Base-by-base conservation (phyloP, 1,140 invertebrate species). In the Orchesella cincta region DNA sequence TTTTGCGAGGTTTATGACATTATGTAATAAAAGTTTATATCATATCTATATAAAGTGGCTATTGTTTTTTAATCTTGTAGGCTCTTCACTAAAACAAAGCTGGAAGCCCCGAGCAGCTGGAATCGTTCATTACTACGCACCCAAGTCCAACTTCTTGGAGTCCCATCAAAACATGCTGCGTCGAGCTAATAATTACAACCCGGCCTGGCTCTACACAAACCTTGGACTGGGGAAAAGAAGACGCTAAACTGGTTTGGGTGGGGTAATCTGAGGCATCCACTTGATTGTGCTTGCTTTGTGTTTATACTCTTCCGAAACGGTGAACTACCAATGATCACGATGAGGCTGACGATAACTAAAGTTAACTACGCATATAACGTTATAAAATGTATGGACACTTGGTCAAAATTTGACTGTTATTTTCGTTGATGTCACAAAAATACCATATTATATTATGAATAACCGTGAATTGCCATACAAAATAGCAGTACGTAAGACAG, bases 121-220 rank as follows among this genome's bases (percentile, higher is more conserved):
- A n/a, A 23, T 26, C 5, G 26, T 70, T 8, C 72, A 73, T 62
- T 54, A 75, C 20, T 75, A 78, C 52, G 52, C 62, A n/a, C 39
- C 71, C 12, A 46, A 71, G n/a, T 39, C 54, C 18, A 34, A 74
- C 67, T 76, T 36, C 64, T 26, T 75, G 67, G 39, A 62, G 35
- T 34, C 73, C 23, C 70, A 74, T 28, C 73, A 78, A 46, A 75
- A 39, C 35, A 75, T 71, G 51, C 52, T 78, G 46, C 39, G 77
- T 36, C 64, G 77, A 62, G 78, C 78, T 23, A 79, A 76, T 57
- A 78, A 79, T 52, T 77, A 76, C 72, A 77, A 71, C 34, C 72
- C 75, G 26, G 46, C 73, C 72, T 78, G 80, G 80, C 54, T 76
- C 28, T 79, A 75, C 36, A 81, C 80, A 29, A 81, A 81, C 26